Conservation (phyloP, 2,888 invertebrate genomes). For the Callimorpha dominula region DNA sequence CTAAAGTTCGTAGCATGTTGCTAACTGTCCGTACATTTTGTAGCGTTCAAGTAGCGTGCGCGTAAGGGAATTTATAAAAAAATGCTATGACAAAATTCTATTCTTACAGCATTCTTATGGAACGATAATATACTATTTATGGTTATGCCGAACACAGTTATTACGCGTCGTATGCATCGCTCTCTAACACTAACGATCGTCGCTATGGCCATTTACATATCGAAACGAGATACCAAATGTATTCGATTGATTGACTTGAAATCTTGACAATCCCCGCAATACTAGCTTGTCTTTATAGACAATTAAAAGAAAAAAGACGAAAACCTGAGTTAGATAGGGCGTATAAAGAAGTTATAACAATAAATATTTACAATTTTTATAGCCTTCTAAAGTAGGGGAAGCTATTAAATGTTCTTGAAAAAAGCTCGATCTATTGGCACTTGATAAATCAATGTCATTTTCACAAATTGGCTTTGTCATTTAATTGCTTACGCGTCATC, state of each 20-base stretch:
- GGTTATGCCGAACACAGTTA: not conserved
- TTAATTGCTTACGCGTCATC: not conserved
- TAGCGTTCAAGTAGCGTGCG: not conserved
- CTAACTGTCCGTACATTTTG: not conserved
- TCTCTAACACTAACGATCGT: not conserved
- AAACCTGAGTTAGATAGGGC: not conserved
- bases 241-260: not conserved
- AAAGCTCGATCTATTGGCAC: not conserved
- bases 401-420: not conserved
- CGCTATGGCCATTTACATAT: not conserved
- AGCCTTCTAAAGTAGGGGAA: not conserved
- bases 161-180: not conserved
- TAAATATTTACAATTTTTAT: not conserved
- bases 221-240: not conserved
- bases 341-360: not conserved
- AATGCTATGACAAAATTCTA: not conserved
- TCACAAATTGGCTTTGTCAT: not conserved
- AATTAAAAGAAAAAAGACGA: not conserved
- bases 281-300: not conserved
- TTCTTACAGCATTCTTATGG: not conserved
- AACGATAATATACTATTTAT: not conserved
- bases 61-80: not conserved
- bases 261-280: not conserved
- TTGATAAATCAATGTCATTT: not conserved
- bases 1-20: not conserved